phyloP scores from a whole-genome alignment of 2,888 invertebrate species.

The Luperina testacea region DNA sequence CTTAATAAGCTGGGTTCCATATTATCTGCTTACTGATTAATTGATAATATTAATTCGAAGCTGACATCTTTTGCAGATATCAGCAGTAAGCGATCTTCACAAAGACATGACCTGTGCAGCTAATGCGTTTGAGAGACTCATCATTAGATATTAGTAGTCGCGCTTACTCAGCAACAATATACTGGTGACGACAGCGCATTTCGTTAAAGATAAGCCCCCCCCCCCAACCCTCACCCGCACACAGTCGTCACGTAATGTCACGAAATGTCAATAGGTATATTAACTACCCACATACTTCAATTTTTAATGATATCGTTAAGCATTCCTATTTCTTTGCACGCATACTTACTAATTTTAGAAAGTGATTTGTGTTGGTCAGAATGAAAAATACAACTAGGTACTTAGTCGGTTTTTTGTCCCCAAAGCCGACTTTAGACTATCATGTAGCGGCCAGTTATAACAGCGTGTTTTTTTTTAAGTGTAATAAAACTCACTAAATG shows the following conservation, averaged over 20 bases:
- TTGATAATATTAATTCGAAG: conserved; percentile 6
- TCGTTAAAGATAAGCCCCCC: conserved; percentile 28
- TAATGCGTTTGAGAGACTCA: not conserved
- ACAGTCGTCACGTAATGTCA: conserved; percentile 22
- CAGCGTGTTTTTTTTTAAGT: not conserved
- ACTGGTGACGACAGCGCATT: conserved; percentile 16
- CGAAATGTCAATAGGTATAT: conserved; percentile 13
- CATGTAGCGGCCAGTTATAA: not conserved
- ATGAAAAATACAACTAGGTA: not conserved
- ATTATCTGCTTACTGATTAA: conserved; percentile 11
- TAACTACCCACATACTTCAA: conserved; percentile 19
- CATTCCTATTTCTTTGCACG: not conserved
- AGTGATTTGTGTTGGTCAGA: not conserved
- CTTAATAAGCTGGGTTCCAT: not conserved
- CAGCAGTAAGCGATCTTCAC: not conserved
- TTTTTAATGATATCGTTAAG: conserved; percentile 6
- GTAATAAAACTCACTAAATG: no score
- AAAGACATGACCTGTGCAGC: not conserved
- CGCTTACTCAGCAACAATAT: conserved; percentile 4
- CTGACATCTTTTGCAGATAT: conserved; percentile 14
- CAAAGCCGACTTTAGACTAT: not conserved
- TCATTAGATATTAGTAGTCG: conserved; percentile 19
- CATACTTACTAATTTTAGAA: not conserved
- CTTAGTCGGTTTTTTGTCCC: no score
- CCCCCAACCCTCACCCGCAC: not conserved